Evolutionary conservation across 1,140 invertebrate species (phyloP).

Genomic region (Onthophagus taurus): DNA sequence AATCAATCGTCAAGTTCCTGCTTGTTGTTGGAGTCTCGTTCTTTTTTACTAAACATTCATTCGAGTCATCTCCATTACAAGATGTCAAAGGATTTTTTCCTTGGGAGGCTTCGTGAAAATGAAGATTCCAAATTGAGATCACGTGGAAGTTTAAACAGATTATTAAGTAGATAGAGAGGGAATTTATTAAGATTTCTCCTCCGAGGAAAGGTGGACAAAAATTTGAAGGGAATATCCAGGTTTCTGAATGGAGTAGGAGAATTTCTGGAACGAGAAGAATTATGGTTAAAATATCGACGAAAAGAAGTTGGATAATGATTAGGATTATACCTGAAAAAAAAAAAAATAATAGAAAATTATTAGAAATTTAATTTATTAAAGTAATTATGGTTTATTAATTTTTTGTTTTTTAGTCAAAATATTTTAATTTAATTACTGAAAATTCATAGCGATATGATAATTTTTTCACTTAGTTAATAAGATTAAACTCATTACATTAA

Average conservation of each 20-base stretch:
- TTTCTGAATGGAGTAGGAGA: constrained; percentile 37
- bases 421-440: no score
- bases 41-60: constrained; percentile 39
- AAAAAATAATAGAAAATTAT: no score
- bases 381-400: no score
- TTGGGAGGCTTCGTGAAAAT: constrained; percentile 30
- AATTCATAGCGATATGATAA: no score
- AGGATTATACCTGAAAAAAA: constrained; percentile 41
- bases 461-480: no score
- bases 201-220: constrained; percentile 42
- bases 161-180: constrained; percentile 42
- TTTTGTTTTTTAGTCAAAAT: no score
- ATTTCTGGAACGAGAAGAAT: constrained; percentile 41
- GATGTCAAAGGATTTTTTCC: constrained; percentile 34
- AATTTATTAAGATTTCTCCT: constrained; percentile 42
- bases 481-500: no score
- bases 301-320: constrained; percentile 42
- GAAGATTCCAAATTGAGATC: constrained; percentile 42
- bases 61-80: constrained; percentile 37
- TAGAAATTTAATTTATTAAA: no score
- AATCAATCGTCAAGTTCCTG: constrained; percentile 41
- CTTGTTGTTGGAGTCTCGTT: constrained; percentile 33
- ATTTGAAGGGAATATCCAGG: constrained; percentile 40
- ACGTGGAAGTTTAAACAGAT: constrained; percentile 43
- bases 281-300: constrained; percentile 39